Evolutionary conservation across 92 coral and sea anemone genomes (phyloP).

Genomic region (Palythoa grandiflora): DNA sequence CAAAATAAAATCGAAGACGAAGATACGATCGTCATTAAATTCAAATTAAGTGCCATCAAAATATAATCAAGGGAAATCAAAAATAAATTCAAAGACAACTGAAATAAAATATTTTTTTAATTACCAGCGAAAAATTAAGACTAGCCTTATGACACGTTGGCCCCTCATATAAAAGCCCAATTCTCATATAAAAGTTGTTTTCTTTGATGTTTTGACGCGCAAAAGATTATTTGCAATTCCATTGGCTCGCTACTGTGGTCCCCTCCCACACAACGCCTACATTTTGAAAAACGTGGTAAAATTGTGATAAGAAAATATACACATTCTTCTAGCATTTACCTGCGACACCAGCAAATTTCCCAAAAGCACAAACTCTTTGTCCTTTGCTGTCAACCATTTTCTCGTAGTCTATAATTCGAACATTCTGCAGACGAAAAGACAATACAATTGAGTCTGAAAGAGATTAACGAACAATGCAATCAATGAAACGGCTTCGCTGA

Average conservation of each 20-base stretch:
- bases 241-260: not conserved
- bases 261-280: constrained; percentile 38
- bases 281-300: not conserved
- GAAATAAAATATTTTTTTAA: not conserved
- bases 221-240: not conserved
- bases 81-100: not conserved
- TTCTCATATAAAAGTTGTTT: not conserved
- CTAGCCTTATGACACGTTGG: not conserved
- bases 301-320: not conserved
- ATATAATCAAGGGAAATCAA: not conserved
- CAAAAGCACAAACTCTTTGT: constrained; percentile 97
- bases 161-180: too few species aligned
- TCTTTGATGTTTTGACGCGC: not conserved
- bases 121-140: not conserved
- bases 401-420: constrained; percentile 94
- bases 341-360: constrained; percentile 99
- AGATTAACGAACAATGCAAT: not conserved
- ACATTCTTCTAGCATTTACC: constrained; percentile 49
- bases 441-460: not conserved
- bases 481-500: not conserved
- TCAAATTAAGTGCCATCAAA: too few species aligned
- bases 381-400: constrained; percentile 95
- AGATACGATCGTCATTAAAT: too few species aligned
- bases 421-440: constrained; percentile 66
- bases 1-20: not conserved